A percentile compares a stretch with the other conserved stretches of the same genome.
These are phyloP conservation scores for Hirtodrosophila trivittata DNA, from an alignment of 2,888 invertebrate species.

Conservation along the genomic window DNA sequence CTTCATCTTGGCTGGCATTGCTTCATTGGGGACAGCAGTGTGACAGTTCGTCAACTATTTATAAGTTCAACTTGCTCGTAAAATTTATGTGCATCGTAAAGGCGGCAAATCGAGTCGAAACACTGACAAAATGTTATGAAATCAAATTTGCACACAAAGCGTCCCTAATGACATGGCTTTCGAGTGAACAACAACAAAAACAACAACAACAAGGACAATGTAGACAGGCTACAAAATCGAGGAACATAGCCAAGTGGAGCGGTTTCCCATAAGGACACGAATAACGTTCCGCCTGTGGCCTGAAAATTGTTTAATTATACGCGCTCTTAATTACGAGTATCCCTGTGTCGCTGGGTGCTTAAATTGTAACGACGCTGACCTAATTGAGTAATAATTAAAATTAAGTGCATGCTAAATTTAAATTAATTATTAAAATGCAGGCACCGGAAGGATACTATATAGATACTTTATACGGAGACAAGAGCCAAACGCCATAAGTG, in stretches of 20 bases:
- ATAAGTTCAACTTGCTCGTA: slow-evolving; percentile 67
- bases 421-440: slow-evolving; percentile 69
- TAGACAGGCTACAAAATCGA: slow-evolving; percentile 15
- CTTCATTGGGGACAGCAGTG: slow-evolving; percentile 18
- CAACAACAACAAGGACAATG: slow-evolving; percentile 9
- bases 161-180: slow-evolving; percentile 63
- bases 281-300: slow-evolving; percentile 21
- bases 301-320: slow-evolving; percentile 75
- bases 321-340: slow-evolving; percentile 55
- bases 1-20: slow-evolving; percentile 36
- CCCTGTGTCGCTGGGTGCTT: slow-evolving; percentile 45
- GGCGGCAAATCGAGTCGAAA: slow-evolving; percentile 58
- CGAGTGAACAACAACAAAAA: slow-evolving; percentile 15
- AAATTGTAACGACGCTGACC: slow-evolving; percentile 67
- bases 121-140: slow-evolving; percentile 75
- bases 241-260: slow-evolving; percentile 19
- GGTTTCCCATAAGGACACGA: not conserved
- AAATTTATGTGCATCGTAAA: slow-evolving; percentile 74
- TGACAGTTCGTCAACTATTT: slow-evolving; percentile 66
- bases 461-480: too few species aligned
- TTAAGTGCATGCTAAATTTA: slow-evolving; percentile 73
- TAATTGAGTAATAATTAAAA: slow-evolving; percentile 79
- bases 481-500: too few species aligned
- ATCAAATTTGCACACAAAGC: slow-evolving; percentile 77
- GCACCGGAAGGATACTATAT: too few species aligned